These are phyloP conservation scores for Gymnoscopelus microlampas DNA, from an alignment of 2,797 vertebrate genomes.

Conservation along the genomic window DNA sequence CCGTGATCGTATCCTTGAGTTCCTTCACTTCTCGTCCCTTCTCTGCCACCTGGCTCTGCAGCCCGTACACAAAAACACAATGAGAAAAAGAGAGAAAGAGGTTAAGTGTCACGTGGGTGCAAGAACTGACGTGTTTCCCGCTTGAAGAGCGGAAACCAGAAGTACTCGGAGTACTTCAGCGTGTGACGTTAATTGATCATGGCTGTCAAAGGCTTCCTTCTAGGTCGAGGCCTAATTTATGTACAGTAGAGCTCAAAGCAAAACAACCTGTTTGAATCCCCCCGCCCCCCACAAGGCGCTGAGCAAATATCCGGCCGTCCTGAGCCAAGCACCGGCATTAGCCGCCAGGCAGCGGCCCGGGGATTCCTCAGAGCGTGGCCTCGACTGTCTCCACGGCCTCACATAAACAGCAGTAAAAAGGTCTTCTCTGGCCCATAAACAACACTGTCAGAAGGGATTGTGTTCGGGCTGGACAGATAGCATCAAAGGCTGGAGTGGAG, in stretches of 20 bases:
- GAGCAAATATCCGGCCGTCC: constrained; percentile 70
- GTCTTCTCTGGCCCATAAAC: constrained; percentile 77
- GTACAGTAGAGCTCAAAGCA: constrained; percentile 54
- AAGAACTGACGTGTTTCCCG: constrained; percentile 23
- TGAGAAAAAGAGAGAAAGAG: constrained; percentile 22
- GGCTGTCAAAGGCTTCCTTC: constrained; percentile 57
- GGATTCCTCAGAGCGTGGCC: constrained; percentile 62
- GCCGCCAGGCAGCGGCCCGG: constrained; percentile 72
- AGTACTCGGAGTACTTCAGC: constrained; percentile 20
- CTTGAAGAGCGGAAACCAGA: constrained; percentile 33
- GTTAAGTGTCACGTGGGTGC: constrained; percentile 1
- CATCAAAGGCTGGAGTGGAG: constrained; percentile 62
- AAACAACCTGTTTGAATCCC: constrained; percentile 73
- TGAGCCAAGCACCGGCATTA: constrained; percentile 79
- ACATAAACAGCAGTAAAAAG: constrained; percentile 84
- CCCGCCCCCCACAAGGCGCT: constrained; percentile 47
- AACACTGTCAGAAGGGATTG: constrained; percentile 69
- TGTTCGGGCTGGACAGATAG: constrained; percentile 61
- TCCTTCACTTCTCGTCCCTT: constrained; percentile 92
- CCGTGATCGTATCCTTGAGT: constrained; percentile 85
- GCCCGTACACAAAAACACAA: not conserved
- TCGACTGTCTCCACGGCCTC: constrained; percentile 67
- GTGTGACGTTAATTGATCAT: constrained; percentile 55
- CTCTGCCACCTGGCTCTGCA: constrained; percentile 91
- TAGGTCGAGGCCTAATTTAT: constrained; percentile 63